phyloP scores from a whole-genome alignment of 1,140 invertebrate species.

The Venturia canescens region DNA sequence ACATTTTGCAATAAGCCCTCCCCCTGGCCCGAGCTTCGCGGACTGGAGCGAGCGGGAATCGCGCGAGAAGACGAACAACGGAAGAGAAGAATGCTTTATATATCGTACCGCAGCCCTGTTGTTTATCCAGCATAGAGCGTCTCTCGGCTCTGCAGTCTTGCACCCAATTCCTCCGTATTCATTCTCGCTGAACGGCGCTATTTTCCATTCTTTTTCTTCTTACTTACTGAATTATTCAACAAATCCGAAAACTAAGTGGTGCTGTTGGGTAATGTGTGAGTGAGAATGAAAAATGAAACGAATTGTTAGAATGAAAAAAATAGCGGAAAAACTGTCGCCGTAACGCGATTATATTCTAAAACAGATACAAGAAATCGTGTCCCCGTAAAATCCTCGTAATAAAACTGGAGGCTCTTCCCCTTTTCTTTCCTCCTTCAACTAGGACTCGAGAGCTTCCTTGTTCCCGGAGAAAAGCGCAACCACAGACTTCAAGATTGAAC shows the following conservation, averaged over 20 bases:
- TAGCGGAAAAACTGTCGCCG: neutral
- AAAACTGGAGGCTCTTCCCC: too few species aligned
- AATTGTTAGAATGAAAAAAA: neutral
- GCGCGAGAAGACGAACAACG: neutral
- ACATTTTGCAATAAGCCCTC: slow-evolving; percentile 37
- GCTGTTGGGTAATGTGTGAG: too few species aligned
- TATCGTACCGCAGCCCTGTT: neutral
- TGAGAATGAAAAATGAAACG: too few species aligned
- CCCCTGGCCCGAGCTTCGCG: neutral
- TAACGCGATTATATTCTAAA: too few species aligned
- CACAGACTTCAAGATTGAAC: too few species aligned
- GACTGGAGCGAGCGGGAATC: neutral
- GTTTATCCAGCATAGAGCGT: slow-evolving; percentile 3
- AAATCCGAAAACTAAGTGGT: neutral
- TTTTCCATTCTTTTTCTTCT: neutral
- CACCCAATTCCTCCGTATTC: neutral
- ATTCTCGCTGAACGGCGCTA: neutral
- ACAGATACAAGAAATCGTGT: too few species aligned
- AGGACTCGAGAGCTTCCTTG: too few species aligned
- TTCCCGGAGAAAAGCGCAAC: too few species aligned
- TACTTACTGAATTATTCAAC: neutral
- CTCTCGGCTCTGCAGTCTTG: neutral
- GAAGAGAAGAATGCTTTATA: neutral
- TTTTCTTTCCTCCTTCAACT: too few species aligned
- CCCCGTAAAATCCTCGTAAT: too few species aligned